Percentiles rank a stretch among this genome's conserved stretches.
Evolutionary conservation across 2,888 invertebrate genomes (phyloP).

Genomic region (Polydrusus cervinus): DNA sequence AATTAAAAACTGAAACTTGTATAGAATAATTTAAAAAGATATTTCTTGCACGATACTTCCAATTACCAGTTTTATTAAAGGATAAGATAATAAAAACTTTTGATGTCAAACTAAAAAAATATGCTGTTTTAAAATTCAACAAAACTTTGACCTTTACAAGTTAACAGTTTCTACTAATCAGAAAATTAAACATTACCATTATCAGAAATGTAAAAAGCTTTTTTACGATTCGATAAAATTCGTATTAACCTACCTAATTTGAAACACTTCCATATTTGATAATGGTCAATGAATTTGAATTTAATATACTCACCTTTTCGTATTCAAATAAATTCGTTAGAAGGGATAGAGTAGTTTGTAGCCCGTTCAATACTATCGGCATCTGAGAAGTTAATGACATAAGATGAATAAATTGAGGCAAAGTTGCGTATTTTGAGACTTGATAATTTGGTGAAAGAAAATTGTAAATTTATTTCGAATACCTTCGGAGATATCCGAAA

Average conservation of each 20-base stretch:
- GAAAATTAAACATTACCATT: slow-evolving; percentile 32
- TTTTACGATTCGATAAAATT: slow-evolving; percentile 40
- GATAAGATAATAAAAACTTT: neutral
- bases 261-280: slow-evolving; percentile 18
- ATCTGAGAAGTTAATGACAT: too few species aligned
- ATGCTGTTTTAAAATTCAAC: slow-evolving; percentile 6
- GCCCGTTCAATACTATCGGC: too few species aligned
- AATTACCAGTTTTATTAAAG: too few species aligned
- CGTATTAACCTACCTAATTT: slow-evolving; percentile 13
- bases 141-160: slow-evolving; percentile 5
- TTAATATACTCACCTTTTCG: slow-evolving; percentile 2
- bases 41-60: too few species aligned
- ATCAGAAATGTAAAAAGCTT: slow-evolving; percentile 37
- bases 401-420: too few species aligned
- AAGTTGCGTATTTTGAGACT: too few species aligned
- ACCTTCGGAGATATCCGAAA: too few species aligned
- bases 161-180: slow-evolving; percentile 22
- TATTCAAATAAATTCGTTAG: neutral
- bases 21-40: too few species aligned
- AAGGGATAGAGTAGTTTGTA: neutral
- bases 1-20: too few species aligned
- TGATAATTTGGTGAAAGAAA: too few species aligned
- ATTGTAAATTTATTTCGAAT: too few species aligned
- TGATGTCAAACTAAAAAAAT: neutral
- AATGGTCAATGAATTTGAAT: slow-evolving; percentile 15